These are phyloP conservation scores for Dicentrarchus labrax DNA, from an alignment of 2,113 vertebrate genomes.

Conservation along the genomic window DNA sequence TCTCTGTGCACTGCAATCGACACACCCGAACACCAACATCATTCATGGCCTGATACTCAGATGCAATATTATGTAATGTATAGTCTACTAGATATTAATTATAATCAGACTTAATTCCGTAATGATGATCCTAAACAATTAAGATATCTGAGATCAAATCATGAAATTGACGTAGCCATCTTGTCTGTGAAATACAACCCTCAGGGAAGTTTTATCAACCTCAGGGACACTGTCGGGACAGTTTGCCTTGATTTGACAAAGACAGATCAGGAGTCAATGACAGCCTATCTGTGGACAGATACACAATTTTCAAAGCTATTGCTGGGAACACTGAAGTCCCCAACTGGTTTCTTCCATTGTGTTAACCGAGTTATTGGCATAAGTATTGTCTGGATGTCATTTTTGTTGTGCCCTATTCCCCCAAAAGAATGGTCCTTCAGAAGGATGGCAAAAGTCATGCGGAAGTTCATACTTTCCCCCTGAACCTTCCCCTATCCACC, in stretches of 20 bases:
- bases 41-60: background rate
- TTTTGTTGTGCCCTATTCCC: background rate
- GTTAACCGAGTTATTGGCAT: background rate
- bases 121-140: background rate
- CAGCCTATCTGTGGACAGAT: conserved; percentile 6
- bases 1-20: background rate
- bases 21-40: background rate
- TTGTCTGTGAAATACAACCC: background rate
- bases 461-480: background rate
- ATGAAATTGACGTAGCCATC: background rate
- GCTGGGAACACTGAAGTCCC: background rate
- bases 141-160: background rate
- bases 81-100: background rate
- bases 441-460: too few species aligned
- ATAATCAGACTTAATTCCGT: background rate
- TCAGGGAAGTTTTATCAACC: conserved; percentile 1
- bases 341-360: background rate
- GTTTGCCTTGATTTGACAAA: conserved; percentile 16
- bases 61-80: background rate
- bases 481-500: background rate
- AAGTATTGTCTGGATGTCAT: too few species aligned
- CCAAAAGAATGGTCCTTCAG: background rate
- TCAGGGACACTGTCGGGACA: background rate
- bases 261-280: background rate
- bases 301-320: background rate